Evolutionary conservation across 2,113 vertebrate species (phyloP).

Genomic region (Nestor notabilis): DNA sequence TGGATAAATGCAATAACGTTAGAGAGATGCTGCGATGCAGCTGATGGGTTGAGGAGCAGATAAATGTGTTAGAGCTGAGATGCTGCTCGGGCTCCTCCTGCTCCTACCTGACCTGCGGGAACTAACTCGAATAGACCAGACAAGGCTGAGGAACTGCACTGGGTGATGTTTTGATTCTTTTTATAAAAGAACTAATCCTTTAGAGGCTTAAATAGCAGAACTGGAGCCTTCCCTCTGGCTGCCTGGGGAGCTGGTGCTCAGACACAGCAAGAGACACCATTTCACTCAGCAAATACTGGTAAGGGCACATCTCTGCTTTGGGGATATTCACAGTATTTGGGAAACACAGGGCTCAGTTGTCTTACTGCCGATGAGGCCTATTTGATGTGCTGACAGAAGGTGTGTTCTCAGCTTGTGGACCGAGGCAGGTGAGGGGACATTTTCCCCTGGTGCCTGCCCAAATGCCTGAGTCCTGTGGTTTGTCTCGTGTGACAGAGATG

Average conservation of each 20-base stretch:
- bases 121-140: neutral
- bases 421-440: fast-evolving
- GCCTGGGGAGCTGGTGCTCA: neutral
- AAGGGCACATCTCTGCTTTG: neutral
- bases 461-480: fast-evolving
- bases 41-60: neutral
- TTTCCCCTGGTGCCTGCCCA: neutral
- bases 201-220: neutral
- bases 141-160: neutral
- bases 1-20: fast-evolving
- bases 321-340: fast-evolving
- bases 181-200: neutral
- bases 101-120: neutral
- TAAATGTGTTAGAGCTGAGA: neutral
- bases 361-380: fast-evolving
- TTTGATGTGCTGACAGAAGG: neutral
- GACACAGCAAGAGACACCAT: neutral
- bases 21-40: neutral
- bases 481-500: fast-evolving
- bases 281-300: neutral
- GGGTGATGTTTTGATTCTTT: neutral
- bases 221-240: neutral
- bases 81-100: neutral
- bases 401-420: neutral
- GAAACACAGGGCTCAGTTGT: neutral